These are phyloP conservation scores for Porites rus DNA, from an alignment of 92 coral and sea anemone species.

Conservation along the genomic window DNA sequence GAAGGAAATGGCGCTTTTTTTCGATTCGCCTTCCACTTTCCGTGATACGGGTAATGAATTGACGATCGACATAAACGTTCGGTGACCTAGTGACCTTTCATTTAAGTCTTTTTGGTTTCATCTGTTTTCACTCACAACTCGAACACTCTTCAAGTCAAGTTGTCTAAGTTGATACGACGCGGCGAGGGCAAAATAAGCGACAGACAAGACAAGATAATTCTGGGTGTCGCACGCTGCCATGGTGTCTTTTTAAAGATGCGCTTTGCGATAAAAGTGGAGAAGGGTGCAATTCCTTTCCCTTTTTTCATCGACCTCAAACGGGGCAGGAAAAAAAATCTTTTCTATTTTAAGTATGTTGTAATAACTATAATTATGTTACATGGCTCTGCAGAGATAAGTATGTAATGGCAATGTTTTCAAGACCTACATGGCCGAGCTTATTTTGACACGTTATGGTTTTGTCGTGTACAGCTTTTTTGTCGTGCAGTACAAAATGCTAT, in stretches of 20 bases:
- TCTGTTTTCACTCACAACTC: constrained; percentile 15
- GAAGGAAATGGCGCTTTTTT: not conserved
- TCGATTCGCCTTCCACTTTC: not conserved
- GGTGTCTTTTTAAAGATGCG: constrained; percentile 25
- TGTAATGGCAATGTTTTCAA: too few relatives aligned
- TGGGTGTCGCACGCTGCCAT: not conserved
- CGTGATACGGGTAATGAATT: too few relatives aligned
- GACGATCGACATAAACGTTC: not conserved
- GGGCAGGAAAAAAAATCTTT: not conserved
- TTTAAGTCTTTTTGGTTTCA: not conserved
- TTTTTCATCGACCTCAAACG: not conserved
- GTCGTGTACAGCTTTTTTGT: too few relatives aligned
- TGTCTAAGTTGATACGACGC: constrained; percentile 15
- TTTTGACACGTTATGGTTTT: too few relatives aligned
- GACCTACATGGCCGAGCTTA: too few relatives aligned
- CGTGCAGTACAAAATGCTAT: too few relatives aligned
- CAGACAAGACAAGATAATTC: constrained; percentile 14
- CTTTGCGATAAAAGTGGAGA: constrained; percentile 5
- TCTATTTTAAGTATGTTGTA: not conserved
- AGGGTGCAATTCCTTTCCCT: not conserved
- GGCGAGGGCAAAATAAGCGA: too few relatives aligned
- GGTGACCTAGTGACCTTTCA: constrained; percentile 10
- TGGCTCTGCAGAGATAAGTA: too few relatives aligned
- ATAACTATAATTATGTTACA: not conserved
- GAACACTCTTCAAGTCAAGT: not conserved